phyloP scores from a whole-genome alignment of 2,797 vertebrate species.

The Notoglanidium macrostoma region DNA sequence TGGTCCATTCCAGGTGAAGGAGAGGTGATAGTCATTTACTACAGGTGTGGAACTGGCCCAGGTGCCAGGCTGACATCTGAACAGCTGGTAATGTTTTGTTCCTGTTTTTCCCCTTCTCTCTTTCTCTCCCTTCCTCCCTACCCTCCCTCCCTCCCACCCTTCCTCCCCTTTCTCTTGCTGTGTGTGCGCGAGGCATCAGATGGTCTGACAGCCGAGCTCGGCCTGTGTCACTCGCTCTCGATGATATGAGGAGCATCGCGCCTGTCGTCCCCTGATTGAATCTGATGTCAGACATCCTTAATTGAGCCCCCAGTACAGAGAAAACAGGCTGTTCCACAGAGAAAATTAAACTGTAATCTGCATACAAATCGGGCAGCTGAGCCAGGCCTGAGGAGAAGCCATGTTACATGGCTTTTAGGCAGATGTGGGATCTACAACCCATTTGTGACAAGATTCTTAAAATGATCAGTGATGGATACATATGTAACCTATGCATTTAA shows the following conservation, averaged over 20 bases:
- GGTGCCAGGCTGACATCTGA: slow-evolving; percentile 26
- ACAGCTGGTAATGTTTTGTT: slow-evolving; percentile 45
- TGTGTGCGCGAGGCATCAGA: slow-evolving; percentile 43
- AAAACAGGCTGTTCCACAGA: slow-evolving; percentile 38
- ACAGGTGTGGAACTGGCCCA: slow-evolving; percentile 22
- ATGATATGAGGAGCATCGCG: slow-evolving; percentile 22
- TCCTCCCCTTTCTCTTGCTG: slow-evolving; percentile 25
- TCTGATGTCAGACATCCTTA: slow-evolving; percentile 50
- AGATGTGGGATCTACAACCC: background rate
- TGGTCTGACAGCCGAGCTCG: slow-evolving; percentile 43
- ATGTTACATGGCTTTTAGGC: slow-evolving; percentile 8
- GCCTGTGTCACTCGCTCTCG: slow-evolving; percentile 36
- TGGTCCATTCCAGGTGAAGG: background rate
- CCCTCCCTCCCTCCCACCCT: background rate
- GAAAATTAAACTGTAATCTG: slow-evolving; percentile 50
- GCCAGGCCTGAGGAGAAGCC: slow-evolving; percentile 28
- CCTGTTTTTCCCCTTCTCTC: slow-evolving; percentile 11
- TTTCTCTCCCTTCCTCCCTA: background rate
- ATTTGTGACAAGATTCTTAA: background rate
- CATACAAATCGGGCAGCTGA: slow-evolving; percentile 37
- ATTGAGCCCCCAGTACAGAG: slow-evolving; percentile 43
- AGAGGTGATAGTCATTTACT: slow-evolving; percentile 26
- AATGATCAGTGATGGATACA: background rate
- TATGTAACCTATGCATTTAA: background rate
- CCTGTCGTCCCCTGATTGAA: slow-evolving; percentile 43